These are phyloP conservation scores for Agrotis clavis DNA, from an alignment of 2,888 invertebrate genomes.

Conservation along the genomic window DNA sequence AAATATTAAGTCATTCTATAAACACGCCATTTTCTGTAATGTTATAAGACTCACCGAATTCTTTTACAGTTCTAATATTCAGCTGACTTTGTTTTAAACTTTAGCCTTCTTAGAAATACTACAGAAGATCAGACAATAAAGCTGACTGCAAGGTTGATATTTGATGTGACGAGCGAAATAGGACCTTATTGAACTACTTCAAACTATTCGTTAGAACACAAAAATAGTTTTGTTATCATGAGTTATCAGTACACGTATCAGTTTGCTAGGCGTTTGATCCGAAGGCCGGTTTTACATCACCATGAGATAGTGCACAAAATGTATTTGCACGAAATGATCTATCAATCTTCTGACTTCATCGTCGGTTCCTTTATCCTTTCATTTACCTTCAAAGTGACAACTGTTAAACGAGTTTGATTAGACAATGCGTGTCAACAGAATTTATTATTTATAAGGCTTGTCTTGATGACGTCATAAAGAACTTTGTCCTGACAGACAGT, in stretches of 20 bases:
- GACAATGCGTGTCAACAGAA: neutral
- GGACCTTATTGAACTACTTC: neutral
- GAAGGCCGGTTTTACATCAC: slow-evolving; percentile 19
- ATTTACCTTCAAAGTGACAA: slow-evolving; percentile 25
- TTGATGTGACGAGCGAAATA: neutral
- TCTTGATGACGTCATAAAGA: slow-evolving; percentile 21
- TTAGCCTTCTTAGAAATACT: neutral
- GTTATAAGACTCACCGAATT: neutral
- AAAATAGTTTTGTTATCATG: neutral
- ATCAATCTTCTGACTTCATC: slow-evolving; percentile 48
- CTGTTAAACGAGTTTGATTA: neutral
- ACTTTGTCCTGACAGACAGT: slow-evolving; percentile 16
- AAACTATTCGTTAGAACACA: neutral
- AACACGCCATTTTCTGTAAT: slow-evolving; percentile 15
- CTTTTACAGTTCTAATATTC: neutral
- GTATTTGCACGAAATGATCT: slow-evolving; percentile 12
- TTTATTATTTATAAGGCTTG: slow-evolving; percentile 7
- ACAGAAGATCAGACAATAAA: neutral
- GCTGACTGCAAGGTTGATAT: too few relatives aligned
- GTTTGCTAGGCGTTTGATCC: neutral
- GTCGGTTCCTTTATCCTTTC: slow-evolving; percentile 10
- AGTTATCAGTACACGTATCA: neutral
- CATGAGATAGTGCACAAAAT: slow-evolving; percentile 26
- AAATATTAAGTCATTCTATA: slow-evolving; percentile 52
- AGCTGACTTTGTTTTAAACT: neutral